Conservation (phyloP, 2,888 invertebrate genomes). For the Hymenopus coronatus region DNA sequence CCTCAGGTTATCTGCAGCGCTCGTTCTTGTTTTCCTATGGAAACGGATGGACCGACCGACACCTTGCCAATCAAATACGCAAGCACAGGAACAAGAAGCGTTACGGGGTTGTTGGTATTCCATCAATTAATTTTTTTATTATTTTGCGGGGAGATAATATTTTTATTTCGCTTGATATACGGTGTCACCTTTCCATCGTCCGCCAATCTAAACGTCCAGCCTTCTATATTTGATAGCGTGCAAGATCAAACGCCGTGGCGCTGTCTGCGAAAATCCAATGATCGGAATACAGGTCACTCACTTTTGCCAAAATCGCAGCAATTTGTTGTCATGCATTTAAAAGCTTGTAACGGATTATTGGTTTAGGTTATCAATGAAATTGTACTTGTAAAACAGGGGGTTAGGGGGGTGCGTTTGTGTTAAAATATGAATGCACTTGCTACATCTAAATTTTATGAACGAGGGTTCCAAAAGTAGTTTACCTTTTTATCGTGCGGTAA, state of each 20-base stretch:
- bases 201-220: neutral
- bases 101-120: neutral
- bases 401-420: neutral
- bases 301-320: neutral
- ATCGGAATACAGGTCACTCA: neutral
- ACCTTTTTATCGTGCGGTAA: neutral
- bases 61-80: neutral
- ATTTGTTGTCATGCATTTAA: neutral
- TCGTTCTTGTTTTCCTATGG: neutral
- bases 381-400: neutral
- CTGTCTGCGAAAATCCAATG: neutral
- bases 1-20: neutral
- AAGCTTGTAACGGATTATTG: neutral
- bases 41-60: neutral
- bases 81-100: neutral
- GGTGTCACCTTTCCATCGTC: neutral
- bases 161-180: neutral
- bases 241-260: neutral
- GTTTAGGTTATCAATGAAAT: neutral
- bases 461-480: neutral
- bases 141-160: neutral
- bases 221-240: neutral
- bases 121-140: neutral
- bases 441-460: neutral
- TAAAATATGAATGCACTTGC: neutral